Evolutionary conservation across 2,797 vertebrate genomes (phyloP).

Genomic region (Sebastes itinus): DNA sequence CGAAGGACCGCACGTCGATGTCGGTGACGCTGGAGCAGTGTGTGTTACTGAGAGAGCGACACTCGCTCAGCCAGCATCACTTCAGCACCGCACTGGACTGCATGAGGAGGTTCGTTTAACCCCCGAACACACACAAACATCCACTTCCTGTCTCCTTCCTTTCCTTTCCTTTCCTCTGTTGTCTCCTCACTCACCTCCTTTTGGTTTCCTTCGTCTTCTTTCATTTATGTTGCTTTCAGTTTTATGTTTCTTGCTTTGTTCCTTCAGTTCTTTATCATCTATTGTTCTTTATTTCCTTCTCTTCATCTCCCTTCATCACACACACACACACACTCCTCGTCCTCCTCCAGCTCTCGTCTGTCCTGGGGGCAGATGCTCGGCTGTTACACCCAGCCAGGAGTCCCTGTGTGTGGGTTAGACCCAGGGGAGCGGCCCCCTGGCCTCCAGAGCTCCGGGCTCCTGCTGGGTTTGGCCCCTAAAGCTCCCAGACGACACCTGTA

Average conservation of each 20-base stretch:
- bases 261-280: not conserved
- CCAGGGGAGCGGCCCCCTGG: not conserved
- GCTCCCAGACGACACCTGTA: conserved; percentile 85
- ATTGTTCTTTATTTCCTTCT: not conserved
- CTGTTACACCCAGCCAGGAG: conserved; percentile 54
- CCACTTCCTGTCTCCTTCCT: not conserved
- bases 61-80: conserved; percentile 85
- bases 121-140: not conserved
- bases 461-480: conserved; percentile 34
- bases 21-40: conserved; percentile 92
- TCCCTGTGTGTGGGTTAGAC: conserved; percentile 29
- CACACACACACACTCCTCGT: not conserved
- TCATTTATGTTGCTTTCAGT: not conserved
- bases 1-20: conserved; percentile 93
- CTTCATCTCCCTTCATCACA: not conserved
- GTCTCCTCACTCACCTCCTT: too few relatives aligned
- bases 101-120: conserved; percentile 84
- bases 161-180: not conserved
- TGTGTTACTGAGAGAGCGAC: conserved; percentile 85
- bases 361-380: conserved; percentile 76
- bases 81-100: conserved; percentile 87
- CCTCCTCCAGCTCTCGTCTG: conserved; percentile 63
- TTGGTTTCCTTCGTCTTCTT: too few relatives aligned
- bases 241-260: not conserved
- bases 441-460: conserved; percentile 19